These are phyloP conservation scores for Anhinga anhinga DNA, from an alignment of 2,113 vertebrate genomes.

Conservation along the genomic window DNA sequence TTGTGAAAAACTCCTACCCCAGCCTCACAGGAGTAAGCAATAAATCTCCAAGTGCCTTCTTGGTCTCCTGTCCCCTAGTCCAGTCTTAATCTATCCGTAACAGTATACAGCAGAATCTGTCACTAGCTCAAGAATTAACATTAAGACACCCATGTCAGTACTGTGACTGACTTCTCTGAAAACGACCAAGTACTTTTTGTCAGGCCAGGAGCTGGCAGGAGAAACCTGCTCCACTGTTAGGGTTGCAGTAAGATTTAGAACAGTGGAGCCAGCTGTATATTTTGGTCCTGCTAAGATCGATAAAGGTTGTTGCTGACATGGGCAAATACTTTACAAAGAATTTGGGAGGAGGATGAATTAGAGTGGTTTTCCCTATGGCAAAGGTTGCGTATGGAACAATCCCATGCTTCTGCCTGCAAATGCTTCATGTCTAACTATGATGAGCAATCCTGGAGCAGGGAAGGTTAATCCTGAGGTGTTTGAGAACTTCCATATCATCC, in stretches of 20 bases:
- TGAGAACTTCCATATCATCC: background rate
- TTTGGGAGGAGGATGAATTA: background rate
- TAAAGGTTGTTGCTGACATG: background rate
- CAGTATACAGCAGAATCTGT: background rate
- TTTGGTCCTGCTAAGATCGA: background rate
- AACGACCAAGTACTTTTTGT: background rate
- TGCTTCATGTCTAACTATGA: accelerated
- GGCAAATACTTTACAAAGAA: background rate
- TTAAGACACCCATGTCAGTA: background rate
- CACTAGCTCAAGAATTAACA: background rate
- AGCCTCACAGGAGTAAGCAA: background rate
- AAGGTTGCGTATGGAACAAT: background rate
- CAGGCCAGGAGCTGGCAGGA: background rate
- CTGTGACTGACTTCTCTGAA: background rate
- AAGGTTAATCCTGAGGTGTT: background rate
- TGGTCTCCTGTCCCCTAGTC: background rate
- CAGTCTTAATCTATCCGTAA: background rate
- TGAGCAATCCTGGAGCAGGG: background rate
- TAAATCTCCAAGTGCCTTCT: background rate
- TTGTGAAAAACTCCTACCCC: background rate
- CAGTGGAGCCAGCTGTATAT: background rate
- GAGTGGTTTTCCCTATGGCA: background rate
- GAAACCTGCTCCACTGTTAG: background rate
- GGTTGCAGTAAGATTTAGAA: background rate
- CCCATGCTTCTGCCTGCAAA: background rate